phyloP scores from a whole-genome alignment of 2,797 vertebrate genomes.

The Pristis pectinata region DNA sequence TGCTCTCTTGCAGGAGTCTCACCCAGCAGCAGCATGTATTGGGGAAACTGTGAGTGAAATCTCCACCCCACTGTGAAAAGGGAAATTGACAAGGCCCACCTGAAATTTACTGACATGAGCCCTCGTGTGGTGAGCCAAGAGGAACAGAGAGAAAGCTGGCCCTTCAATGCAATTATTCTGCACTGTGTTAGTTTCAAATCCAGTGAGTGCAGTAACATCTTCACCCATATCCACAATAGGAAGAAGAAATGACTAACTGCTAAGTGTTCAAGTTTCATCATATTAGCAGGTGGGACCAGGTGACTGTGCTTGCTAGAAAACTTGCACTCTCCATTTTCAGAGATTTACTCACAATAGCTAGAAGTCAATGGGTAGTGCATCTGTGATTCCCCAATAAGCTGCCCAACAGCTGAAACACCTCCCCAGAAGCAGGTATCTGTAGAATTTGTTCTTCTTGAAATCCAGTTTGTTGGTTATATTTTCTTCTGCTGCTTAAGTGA shows the following conservation, averaged over 20 bases:
- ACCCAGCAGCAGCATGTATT: background rate
- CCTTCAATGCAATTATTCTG: background rate
- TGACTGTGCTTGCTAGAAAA: background rate
- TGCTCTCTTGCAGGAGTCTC: background rate
- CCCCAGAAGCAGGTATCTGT: background rate
- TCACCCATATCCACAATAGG: conserved; percentile 14
- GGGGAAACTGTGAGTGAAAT: background rate
- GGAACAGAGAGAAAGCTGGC: background rate
- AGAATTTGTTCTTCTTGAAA: background rate
- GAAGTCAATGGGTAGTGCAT: background rate
- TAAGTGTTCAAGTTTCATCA: background rate
- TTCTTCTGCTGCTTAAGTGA: background rate
- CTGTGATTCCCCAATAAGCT: background rate
- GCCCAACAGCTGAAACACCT: background rate
- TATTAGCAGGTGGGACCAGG: background rate
- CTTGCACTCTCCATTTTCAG: background rate
- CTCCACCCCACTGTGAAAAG: background rate
- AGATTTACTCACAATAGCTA: background rate
- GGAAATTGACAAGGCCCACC: background rate
- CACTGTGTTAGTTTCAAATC: background rate
- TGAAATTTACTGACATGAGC: background rate
- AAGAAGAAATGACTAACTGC: background rate
- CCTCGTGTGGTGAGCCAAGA: background rate
- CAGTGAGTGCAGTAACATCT: background rate
- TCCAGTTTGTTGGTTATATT: background rate